A percentile compares a stretch with the other conserved stretches of the same genome.
Conservation (phyloP, 2,797 vertebrate genomes). For the Phataginus tetradactyla region DNA sequence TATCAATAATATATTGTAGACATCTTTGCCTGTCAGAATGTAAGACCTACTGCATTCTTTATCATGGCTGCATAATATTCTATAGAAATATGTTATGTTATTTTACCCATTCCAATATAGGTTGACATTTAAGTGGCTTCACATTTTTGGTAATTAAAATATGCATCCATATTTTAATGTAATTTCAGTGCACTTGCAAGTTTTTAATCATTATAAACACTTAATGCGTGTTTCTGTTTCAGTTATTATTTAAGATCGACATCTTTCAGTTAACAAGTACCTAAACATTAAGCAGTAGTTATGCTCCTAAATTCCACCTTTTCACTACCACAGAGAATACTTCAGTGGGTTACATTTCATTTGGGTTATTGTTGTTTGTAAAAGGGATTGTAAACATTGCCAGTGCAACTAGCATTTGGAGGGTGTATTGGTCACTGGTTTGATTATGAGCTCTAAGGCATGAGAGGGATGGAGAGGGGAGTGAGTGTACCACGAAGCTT, state of each 20-base stretch:
- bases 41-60: neutral
- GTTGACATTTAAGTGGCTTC: neutral
- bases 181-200: neutral
- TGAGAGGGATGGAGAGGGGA: neutral
- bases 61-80: neutral
- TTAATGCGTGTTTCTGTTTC: neutral
- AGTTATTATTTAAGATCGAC: neutral
- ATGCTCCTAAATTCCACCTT: neutral
- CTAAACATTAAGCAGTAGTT: neutral
- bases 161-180: neutral
- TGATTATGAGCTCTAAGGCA: neutral
- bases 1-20: neutral
- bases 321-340: neutral
- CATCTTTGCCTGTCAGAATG: neutral
- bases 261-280: neutral
- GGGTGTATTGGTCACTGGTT: too few species aligned
- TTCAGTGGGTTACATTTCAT: neutral
- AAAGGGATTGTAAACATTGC: neutral
- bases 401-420: neutral
- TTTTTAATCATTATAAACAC: conserved; percentile 9
- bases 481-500: neutral
- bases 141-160: neutral
- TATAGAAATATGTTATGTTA: neutral
- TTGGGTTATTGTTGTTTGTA: neutral
- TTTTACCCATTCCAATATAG: neutral